phyloP scores from a whole-genome alignment of 2,888 invertebrate genomes.

The Ptycholaimellus sp. region DNA sequence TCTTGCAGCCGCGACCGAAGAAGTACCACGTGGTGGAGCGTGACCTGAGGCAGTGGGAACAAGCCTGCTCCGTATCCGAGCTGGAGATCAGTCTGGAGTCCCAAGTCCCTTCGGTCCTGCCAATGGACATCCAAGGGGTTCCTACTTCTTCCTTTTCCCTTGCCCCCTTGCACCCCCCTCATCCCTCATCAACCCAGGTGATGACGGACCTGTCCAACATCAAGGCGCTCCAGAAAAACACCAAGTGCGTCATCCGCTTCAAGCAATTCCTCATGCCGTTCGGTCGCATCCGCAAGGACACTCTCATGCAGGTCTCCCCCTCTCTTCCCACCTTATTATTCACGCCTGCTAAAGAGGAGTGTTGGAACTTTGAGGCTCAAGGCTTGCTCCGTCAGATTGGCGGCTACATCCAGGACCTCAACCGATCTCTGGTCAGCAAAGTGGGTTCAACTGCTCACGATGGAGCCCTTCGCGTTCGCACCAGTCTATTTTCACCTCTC shows the following conservation, averaged over 20 bases:
- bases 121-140: slow-evolving; percentile 21
- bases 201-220: slow-evolving; percentile 28
- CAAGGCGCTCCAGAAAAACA: slow-evolving; percentile 10
- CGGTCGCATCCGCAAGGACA: slow-evolving; percentile 26
- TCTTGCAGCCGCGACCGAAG: slow-evolving; percentile 23
- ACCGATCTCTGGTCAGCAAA: too few species aligned
- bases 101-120: slow-evolving; percentile 25
- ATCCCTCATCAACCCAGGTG: too few species aligned
- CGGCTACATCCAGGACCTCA: slow-evolving; percentile 12
- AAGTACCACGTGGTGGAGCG: slow-evolving; percentile 31
- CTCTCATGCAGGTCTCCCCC: too few species aligned
- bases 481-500: too few species aligned
- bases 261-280: slow-evolving; percentile 22
- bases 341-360: too few species aligned
- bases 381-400: slow-evolving; percentile 25
- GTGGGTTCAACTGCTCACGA: too few species aligned
- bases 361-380: too few species aligned
- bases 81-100: slow-evolving; percentile 24
- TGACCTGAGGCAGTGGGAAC: slow-evolving; percentile 15
- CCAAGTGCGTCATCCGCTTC: neutral
- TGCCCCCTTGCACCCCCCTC: too few species aligned
- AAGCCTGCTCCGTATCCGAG: slow-evolving; percentile 13
- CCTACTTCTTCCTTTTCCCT: too few species aligned
- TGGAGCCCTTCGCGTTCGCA: too few species aligned
- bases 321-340: too few species aligned